These are phyloP conservation scores for Halictus ligatus DNA, from an alignment of 2,888 invertebrate species.

Conservation along the genomic window DNA sequence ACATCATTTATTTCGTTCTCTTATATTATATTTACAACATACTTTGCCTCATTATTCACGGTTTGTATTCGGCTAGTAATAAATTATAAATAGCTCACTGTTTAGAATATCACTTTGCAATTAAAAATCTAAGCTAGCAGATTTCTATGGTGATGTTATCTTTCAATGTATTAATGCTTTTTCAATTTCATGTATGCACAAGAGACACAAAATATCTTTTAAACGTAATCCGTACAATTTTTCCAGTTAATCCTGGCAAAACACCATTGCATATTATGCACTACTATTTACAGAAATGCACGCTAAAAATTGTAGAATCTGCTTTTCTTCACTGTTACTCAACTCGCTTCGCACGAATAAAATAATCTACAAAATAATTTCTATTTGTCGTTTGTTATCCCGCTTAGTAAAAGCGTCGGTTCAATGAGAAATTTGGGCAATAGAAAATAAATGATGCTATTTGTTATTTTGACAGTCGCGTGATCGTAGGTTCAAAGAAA, in stretches of 20 bases:
- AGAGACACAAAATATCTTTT: constrained; percentile 48
- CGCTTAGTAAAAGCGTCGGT: constrained; percentile 45
- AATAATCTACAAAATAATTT: constrained; percentile 69
- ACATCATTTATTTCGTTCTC: constrained; percentile 64
- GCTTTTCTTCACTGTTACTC: constrained; percentile 32
- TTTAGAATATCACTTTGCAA: constrained; percentile 63
- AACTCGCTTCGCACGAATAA: constrained; percentile 52
- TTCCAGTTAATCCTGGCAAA: constrained; percentile 35
- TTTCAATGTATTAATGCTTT: constrained; percentile 31
- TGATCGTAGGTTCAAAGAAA: constrained; percentile 37
- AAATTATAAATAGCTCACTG: constrained; percentile 81
- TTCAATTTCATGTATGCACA: constrained; percentile 37
- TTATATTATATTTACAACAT: constrained; percentile 69
- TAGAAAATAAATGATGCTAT: constrained; percentile 36
- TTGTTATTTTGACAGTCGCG: not conserved
- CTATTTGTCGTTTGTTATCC: constrained; percentile 41
- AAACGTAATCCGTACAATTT: constrained; percentile 25
- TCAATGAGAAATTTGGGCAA: constrained; percentile 29
- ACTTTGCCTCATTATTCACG: constrained; percentile 56
- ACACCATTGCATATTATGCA: constrained; percentile 50
- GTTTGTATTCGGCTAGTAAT: constrained; percentile 75
- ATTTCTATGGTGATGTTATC: constrained; percentile 49
- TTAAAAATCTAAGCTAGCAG: constrained; percentile 61
- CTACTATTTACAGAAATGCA: constrained; percentile 79
- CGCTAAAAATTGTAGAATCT: constrained; percentile 71